phyloP scores from a whole-genome alignment of 2,888 invertebrate genomes.

The Cosmorhoe ocellata region DNA sequence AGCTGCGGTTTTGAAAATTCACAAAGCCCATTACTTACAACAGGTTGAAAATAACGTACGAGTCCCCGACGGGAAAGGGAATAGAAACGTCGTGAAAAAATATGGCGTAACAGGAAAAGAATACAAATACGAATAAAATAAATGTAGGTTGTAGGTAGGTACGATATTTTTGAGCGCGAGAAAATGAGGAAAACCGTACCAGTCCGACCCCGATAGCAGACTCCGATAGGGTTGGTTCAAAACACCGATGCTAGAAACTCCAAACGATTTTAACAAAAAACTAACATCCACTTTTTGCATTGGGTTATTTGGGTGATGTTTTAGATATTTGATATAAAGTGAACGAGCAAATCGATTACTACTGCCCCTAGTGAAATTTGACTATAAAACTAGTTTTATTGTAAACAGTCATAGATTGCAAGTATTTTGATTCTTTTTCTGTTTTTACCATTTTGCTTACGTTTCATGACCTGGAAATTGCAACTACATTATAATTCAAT shows the following conservation, averaged over 20 bases:
- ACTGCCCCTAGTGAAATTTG: too few species aligned
- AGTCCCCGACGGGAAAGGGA: constrained; percentile 39
- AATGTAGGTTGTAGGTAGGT: constrained; percentile 69
- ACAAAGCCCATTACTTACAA: constrained; percentile 32
- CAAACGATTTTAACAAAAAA: neutral
- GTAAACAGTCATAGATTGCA: too few species aligned
- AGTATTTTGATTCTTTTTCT: too few species aligned
- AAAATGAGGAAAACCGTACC: constrained; percentile 75
- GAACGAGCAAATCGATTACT: too few species aligned
- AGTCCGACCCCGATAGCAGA: constrained; percentile 49
- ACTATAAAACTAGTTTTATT: too few species aligned
- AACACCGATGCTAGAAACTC: constrained; percentile 1
- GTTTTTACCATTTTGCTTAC: too few species aligned
- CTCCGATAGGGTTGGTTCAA: constrained; percentile 42
- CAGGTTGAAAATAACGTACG: constrained; percentile 38
- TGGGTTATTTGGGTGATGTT: neutral
- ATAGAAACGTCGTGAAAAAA: constrained; percentile 70
- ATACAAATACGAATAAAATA: constrained; percentile 79
- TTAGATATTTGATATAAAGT: neutral
- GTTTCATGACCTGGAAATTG: too few species aligned
- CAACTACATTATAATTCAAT: too few species aligned
- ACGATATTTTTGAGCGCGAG: constrained; percentile 57
- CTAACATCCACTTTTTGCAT: neutral
- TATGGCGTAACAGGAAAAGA: constrained; percentile 74
- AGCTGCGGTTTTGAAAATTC: constrained; percentile 37